Base-by-base conservation (phyloP, 2,888 invertebrate genomes). In the Callosobruchus maculatus region DNA sequence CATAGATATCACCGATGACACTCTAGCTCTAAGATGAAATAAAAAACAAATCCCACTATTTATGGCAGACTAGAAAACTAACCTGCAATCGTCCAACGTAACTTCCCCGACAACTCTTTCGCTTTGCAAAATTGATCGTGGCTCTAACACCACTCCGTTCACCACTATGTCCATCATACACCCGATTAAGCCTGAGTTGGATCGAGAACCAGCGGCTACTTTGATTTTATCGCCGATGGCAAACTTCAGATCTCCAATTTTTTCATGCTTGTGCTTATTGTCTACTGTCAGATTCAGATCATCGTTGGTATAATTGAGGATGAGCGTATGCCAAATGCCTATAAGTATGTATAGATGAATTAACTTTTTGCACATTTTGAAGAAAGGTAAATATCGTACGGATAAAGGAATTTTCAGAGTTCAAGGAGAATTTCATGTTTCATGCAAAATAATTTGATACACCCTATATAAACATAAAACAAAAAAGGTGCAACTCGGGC, bases 121-220 rank as follows among this genome's bases (percentile, higher is more conserved):
- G 3, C 95, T 94, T 85, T 95, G 94, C 78, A 95, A 92, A 72
- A 96, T 93, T n/a, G 84, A 83, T 76, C 90, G 88, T 0, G 97
- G 94, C 84, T 97, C 96, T 78, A 97, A 91, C 72, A 92, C 88
- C 76, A 92, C 90, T 18, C 93, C 93, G 84, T 97, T 97, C 75
- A 97, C 94, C 85, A 92, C 91, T 76, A 97, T 93, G 83, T 96
- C 95, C 78, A 96, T 91, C 91, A 97, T 95, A 84, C 98, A 98
- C 26, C 98, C 98, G 71, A 97, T 95, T 73, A 97, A 89, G 3
- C 97, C 96, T 84, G 90, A 87, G 81, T 92, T 93, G 20, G 90
- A 91, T 85, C 93, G 92, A 21, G 93, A 89, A 70, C 95, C 95
- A 82, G 95, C 95, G 74, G 95, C 95, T 79, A 95, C 93, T 78